Evolutionary conservation across 2,797 vertebrate genomes (phyloP).

Genomic region (Anolis apletophallus): DNA sequence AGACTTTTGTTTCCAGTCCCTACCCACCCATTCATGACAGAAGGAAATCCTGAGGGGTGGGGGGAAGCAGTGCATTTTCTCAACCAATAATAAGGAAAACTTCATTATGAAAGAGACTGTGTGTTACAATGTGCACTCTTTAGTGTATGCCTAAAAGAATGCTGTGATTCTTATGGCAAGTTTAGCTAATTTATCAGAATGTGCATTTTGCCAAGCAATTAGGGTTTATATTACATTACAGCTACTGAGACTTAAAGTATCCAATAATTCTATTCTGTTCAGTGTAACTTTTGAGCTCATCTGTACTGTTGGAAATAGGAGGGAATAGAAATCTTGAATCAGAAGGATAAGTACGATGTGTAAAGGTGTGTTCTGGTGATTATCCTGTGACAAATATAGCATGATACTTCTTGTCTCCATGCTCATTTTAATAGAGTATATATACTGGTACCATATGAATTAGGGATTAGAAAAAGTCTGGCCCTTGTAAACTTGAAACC

Average conservation of each 20-base stretch:
- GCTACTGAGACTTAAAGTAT: neutral
- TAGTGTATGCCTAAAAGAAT: neutral
- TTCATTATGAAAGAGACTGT: constrained; percentile 30
- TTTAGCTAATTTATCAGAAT: constrained; percentile 12
- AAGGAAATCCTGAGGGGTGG: neutral
- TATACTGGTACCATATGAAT: too few species aligned
- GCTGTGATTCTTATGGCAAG: neutral
- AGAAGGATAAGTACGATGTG: neutral
- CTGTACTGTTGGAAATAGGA: neutral
- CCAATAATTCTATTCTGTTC: neutral
- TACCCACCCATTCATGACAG: constrained; percentile 42
- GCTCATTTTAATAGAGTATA: neutral
- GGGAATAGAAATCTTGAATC: neutral
- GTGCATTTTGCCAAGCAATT: constrained; percentile 5
- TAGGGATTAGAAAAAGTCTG: too few species aligned
- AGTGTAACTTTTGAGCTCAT: too few species aligned
- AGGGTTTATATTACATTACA: neutral
- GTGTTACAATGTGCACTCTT: neutral
- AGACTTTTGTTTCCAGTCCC: constrained; percentile 43
- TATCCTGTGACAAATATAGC: neutral
- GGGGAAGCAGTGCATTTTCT: constrained; percentile 46
- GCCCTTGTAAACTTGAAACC: neutral
- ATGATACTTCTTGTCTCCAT: neutral
- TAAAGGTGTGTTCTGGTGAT: too few species aligned
- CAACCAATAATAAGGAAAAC: neutral